Percentiles rank a stretch among this genome's conserved stretches.
Evolutionary conservation across 1,140 invertebrate species (phyloP).

Genomic region (Temnothorax curvispinosus): DNA sequence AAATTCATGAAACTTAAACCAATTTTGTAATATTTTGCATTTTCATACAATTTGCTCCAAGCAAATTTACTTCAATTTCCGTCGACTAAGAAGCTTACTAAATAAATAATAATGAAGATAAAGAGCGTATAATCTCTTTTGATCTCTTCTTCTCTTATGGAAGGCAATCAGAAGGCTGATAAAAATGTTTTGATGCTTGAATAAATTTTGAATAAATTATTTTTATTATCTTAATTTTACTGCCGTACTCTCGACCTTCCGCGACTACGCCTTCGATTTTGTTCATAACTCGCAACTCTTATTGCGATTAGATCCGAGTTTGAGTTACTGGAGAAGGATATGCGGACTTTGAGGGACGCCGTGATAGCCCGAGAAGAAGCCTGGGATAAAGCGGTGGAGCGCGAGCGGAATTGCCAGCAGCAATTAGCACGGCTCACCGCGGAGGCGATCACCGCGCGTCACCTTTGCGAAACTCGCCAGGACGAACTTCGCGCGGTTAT

Average conservation of each 20-base stretch:
- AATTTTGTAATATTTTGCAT: background rate
- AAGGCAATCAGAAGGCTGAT: no score
- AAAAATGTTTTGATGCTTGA: background rate
- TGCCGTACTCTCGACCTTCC: background rate
- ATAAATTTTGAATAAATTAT: background rate
- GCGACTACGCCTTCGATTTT: no score
- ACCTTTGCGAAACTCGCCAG: constrained; percentile 77
- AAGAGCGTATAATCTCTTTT: background rate
- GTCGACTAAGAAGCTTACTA: background rate
- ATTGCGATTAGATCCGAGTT: constrained; percentile 77
- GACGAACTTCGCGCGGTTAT: constrained; percentile 73
- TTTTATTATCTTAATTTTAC: background rate
- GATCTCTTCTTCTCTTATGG: background rate
- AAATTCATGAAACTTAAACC: background rate
- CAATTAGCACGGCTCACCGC: constrained; percentile 79
- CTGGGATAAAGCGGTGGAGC: constrained; percentile 76
- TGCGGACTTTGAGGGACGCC: constrained; percentile 78
- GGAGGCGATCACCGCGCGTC: constrained; percentile 77
- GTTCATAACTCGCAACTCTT: background rate
- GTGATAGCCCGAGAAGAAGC: constrained; percentile 76
- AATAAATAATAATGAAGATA: background rate
- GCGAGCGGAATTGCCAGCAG: constrained; percentile 78
- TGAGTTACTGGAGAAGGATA: constrained; percentile 77
- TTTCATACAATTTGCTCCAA: background rate
- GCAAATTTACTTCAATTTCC: background rate